Evolutionary conservation across 2,888 invertebrate genomes (phyloP).

Genomic region (Lacanobia wlatinum): DNA sequence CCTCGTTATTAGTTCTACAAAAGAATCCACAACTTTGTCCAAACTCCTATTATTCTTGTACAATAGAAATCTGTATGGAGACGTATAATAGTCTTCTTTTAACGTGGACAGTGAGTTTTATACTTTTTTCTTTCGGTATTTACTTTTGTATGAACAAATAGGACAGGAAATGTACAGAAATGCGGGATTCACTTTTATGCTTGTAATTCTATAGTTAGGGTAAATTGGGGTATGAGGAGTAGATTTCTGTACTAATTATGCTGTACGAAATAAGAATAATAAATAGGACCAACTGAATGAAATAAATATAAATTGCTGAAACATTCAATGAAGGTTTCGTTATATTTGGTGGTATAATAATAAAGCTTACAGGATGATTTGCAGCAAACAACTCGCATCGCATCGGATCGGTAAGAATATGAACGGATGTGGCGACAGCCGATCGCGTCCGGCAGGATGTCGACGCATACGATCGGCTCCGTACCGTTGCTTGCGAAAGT

Average conservation of each 20-base stretch:
- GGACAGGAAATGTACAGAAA: neutral
- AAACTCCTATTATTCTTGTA: constrained; percentile 41
- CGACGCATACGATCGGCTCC: no score
- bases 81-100: constrained; percentile 22
- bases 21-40: constrained; percentile 36
- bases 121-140: constrained; percentile 5
- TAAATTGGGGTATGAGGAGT: neutral
- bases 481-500: no score
- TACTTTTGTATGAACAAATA: constrained; percentile 11
- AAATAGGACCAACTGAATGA: neutral
- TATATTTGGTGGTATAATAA: neutral
- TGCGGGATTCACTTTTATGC: neutral
- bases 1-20: constrained; percentile 39
- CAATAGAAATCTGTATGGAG: constrained; percentile 30
- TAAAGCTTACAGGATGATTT: no score
- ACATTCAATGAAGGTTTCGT: neutral
- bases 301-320: neutral
- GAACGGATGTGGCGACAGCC: no score
- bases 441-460: no score
- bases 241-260: neutral
- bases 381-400: no score
- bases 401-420: no score
- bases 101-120: constrained; percentile 17
- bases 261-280: neutral
- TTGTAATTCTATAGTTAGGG: neutral